Evolutionary conservation across 2,797 vertebrate species (phyloP), one percentile per base, ranked within the genome.

Genomic region (Cossypha dichroa): DNA sequence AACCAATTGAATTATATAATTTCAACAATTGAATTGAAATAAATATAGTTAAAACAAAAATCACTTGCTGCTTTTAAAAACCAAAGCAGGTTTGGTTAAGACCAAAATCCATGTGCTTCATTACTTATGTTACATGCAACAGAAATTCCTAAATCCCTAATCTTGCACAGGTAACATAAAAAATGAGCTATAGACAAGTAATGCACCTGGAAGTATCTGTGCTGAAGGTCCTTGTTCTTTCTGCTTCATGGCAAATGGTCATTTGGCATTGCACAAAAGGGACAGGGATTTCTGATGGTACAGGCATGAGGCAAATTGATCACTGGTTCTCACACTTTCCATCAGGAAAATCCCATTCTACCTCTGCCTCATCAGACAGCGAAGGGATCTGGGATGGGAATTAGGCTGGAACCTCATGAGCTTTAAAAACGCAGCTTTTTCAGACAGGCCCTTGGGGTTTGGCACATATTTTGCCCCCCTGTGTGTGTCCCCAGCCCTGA

Each of bases 1-100:
- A 91, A 75, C 33, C 66, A 85, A 48, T 81, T 68, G 55, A 90
- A 73, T 90, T 55, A 68, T 46, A 43, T 36, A 31, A 84, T 89
- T 9, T 85, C 43, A 52, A 21, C 26, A 59, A n/a, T 13, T 89
- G 26, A 87, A 64, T 43, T 80, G 18, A 94, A 89, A 73, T 1
- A 72, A 80, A 84, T 75, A 59, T 1, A 40, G 8, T 52, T 26
- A 15, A 26, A 70, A 62, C 22, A 17, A n/a, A 84, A 85, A 55
- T 31, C 12, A 34, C 12, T 90, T 59, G 5, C 33, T 72, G 8
- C 29, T 52, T 36, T 70, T 70, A 31, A 60, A 15, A 52, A 31
- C 7, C 45, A 69, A 25, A 69, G 13, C 10, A 51, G 26, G 5
- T 25, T 41, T 59, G 36, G 20, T 58, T n/a, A 10, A n/a, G 69